phyloP scores from a whole-genome alignment of 2,888 invertebrate genomes.

The Leptinotarsa rubiginosa region DNA sequence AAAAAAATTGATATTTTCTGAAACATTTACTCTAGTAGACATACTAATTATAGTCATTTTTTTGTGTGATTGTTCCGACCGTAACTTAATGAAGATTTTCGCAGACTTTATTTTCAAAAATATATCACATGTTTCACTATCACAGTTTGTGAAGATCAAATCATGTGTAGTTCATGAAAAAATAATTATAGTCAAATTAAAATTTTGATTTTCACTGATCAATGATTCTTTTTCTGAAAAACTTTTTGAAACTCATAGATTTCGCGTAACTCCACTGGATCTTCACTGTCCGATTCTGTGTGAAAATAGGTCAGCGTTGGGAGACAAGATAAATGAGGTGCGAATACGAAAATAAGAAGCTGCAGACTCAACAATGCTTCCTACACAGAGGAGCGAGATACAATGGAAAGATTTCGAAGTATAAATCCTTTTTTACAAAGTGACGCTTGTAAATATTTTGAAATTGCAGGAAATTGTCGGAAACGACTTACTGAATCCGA shows the following conservation, averaged over 20 bases:
- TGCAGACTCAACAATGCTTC: slow-evolving; percentile 47
- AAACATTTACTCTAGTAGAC: too few species aligned
- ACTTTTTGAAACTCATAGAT: neutral
- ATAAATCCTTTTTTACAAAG: slow-evolving; percentile 37
- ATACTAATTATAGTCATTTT: too few species aligned
- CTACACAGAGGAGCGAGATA: slow-evolving; percentile 36
- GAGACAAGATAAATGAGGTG: slow-evolving; percentile 56
- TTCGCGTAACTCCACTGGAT: slow-evolving; percentile 21
- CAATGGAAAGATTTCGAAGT: slow-evolving; percentile 39
- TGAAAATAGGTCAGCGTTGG: slow-evolving; percentile 53
- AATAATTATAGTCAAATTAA: too few species aligned
- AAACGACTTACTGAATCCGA: slow-evolving; percentile 23
- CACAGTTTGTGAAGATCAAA: too few species aligned
- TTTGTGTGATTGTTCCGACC: too few species aligned
- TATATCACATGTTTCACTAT: too few species aligned
- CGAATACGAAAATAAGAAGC: slow-evolving; percentile 52
- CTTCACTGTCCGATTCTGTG: slow-evolving; percentile 29
- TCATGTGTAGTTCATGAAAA: too few species aligned
- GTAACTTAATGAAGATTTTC: too few species aligned
- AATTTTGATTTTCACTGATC: neutral
- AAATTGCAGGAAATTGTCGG: slow-evolving; percentile 25
- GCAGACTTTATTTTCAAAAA: too few species aligned
- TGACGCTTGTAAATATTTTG: slow-evolving; percentile 32
- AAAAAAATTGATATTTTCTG: too few species aligned
- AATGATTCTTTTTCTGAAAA: neutral